These are phyloP conservation scores for Spheniscus humboldti DNA, from an alignment of 2,797 vertebrate genomes.

Conservation along the genomic window DNA sequence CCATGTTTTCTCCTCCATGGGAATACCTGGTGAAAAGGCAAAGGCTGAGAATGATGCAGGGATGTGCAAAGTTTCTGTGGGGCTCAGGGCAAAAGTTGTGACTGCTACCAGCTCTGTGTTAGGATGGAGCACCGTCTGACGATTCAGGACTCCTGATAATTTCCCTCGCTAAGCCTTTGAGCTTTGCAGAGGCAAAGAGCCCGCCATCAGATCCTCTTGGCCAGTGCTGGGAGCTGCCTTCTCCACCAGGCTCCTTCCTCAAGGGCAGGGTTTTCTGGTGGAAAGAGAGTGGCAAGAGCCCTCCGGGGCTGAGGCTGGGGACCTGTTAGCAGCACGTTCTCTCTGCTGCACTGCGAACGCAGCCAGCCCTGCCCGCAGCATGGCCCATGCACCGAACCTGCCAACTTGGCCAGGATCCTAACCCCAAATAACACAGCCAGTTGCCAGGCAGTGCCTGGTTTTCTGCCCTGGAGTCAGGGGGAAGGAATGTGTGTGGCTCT, in stretches of 20 bases:
- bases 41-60: neutral
- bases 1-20: neutral
- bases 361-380: neutral
- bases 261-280: neutral
- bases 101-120: neutral
- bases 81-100: neutral
- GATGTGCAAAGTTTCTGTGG: neutral
- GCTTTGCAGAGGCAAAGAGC: neutral
- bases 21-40: neutral
- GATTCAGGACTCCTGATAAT: neutral
- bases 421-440: neutral
- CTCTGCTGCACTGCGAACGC: neutral
- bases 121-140: neutral
- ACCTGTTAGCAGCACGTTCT: neutral
- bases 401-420: conserved; percentile 15
- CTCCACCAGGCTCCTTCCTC: neutral
- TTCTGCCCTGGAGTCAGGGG: neutral
- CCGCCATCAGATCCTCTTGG: neutral
- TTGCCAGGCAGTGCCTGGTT: conserved; percentile 1
- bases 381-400: neutral
- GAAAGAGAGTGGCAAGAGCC: neutral
- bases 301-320: neutral
- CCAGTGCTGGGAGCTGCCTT: neutral
- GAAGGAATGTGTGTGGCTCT: neutral
- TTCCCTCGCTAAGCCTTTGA: neutral